phyloP scores from a whole-genome alignment of 2,888 invertebrate species.

The Gryllus longicercus region DNA sequence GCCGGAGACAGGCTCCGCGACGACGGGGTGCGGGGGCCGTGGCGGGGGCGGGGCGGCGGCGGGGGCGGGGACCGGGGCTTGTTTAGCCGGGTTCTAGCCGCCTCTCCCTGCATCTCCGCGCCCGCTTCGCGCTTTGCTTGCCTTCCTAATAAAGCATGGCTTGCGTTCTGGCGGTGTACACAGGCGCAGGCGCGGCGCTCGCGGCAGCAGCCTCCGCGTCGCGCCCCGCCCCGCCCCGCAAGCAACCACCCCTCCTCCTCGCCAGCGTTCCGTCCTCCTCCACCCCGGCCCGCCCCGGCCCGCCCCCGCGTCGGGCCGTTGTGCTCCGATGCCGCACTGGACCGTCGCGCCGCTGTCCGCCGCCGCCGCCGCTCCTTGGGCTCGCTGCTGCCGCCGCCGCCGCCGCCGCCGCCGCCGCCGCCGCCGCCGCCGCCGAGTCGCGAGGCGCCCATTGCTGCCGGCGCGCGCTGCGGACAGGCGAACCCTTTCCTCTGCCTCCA shows the following conservation, averaged over 20 bases:
- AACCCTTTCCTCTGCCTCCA: too few species aligned
- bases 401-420: too few species aligned
- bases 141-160: slow-evolving; percentile 22
- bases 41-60: neutral
- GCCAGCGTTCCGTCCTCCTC: too few species aligned
- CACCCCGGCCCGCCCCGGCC: neutral
- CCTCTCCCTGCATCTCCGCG: neutral
- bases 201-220: neutral
- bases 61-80: neutral
- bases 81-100: slow-evolving; percentile 20
- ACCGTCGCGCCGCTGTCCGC: too few species aligned
- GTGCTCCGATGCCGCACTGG: neutral
- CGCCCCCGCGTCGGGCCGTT: neutral
- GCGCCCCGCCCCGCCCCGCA: neutral
- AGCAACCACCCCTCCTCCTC: too few species aligned
- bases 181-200: neutral
- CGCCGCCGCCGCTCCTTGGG: too few species aligned
- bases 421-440: too few species aligned
- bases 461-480: too few species aligned
- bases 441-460: too few species aligned
- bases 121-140: slow-evolving; percentile 21
- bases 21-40: neutral
- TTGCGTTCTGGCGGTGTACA: slow-evolving; percentile 7
- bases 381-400: too few species aligned
- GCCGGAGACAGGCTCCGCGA: neutral